phyloP scores from a whole-genome alignment of 2,113 vertebrate species.

The Siphamia tubifer region DNA sequence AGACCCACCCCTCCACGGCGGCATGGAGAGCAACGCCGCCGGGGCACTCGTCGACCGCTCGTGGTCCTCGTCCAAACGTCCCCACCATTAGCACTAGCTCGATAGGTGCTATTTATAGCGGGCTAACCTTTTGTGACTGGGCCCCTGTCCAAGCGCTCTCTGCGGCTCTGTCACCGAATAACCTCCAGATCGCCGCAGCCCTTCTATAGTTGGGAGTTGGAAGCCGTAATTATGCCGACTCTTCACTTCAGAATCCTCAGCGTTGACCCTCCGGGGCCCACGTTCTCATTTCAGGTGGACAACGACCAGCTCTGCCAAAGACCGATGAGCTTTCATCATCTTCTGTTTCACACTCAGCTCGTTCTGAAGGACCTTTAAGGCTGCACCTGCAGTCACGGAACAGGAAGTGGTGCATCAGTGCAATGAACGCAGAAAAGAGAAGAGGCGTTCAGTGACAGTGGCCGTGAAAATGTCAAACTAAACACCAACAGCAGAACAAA shows the following conservation, averaged over 20 bases:
- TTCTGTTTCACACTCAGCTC: constrained; percentile 19
- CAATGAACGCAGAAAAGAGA: neutral
- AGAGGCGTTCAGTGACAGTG: neutral
- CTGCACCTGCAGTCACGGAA: neutral
- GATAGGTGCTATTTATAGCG: constrained; percentile 62
- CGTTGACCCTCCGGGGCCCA: constrained; percentile 63
- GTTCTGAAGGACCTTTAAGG: constrained; percentile 14
- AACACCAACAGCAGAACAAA: neutral
- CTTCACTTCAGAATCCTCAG: constrained; percentile 54
- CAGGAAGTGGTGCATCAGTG: neutral
- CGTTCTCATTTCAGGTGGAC: constrained; percentile 50
- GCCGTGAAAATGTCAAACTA: neutral
- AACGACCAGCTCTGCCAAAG: constrained; percentile 38
- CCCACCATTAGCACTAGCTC: constrained; percentile 37
- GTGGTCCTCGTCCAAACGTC: constrained; percentile 14
- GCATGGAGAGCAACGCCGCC: neutral
- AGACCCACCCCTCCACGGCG: constrained; percentile 13
- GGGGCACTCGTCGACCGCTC: constrained; percentile 25
- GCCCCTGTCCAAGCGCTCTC: constrained; percentile 61
- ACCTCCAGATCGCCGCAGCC: constrained; percentile 45
- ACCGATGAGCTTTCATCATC: constrained; percentile 21
- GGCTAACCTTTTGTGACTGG: constrained; percentile 65
- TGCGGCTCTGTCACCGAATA: constrained; percentile 42
- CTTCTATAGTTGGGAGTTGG: constrained; percentile 40
- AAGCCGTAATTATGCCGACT: constrained; percentile 65